Evolutionary conservation across 1,140 invertebrate genomes (phyloP).

Genomic region (Leptestheria dahalacensis): DNA sequence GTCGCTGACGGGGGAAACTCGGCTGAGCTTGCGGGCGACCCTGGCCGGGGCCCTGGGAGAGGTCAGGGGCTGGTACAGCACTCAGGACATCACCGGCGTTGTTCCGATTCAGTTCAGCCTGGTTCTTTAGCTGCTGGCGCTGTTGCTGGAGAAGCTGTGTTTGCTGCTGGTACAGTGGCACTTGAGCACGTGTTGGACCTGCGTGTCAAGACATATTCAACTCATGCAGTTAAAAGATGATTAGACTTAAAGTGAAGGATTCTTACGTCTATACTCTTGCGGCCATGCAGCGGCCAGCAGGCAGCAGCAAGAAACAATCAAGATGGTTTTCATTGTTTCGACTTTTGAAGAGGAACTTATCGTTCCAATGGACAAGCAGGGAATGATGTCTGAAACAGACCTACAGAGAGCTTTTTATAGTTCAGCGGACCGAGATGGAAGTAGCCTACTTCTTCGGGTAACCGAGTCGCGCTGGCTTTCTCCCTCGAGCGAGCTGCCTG

Average conservation of each 20-base stretch:
- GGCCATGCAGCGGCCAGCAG: neutral
- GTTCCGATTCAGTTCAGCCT: neutral
- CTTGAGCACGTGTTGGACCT: neutral
- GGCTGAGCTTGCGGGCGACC: neutral
- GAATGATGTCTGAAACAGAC: neutral
- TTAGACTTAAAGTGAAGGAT: neutral
- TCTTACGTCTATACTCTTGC: neutral
- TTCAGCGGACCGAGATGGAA: neutral
- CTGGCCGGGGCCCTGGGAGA: neutral
- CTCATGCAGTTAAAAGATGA: too few relatives aligned
- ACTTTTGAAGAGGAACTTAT: neutral
- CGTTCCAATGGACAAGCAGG: neutral
- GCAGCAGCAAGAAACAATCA: neutral
- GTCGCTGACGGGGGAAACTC: neutral
- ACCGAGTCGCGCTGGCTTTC: neutral
- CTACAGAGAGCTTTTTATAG: neutral
- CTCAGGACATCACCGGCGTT: neutral
- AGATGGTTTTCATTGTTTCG: neutral
- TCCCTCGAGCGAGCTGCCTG: neutral
- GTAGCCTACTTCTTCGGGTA: neutral
- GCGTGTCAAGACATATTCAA: too few relatives aligned
- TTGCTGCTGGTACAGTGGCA: neutral
- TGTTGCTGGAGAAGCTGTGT: too few relatives aligned
- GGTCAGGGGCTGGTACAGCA: neutral
- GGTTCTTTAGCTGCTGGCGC: neutral